phyloP scores from a whole-genome alignment of 2,113 vertebrate genomes.

The Okapia johnstoni region DNA sequence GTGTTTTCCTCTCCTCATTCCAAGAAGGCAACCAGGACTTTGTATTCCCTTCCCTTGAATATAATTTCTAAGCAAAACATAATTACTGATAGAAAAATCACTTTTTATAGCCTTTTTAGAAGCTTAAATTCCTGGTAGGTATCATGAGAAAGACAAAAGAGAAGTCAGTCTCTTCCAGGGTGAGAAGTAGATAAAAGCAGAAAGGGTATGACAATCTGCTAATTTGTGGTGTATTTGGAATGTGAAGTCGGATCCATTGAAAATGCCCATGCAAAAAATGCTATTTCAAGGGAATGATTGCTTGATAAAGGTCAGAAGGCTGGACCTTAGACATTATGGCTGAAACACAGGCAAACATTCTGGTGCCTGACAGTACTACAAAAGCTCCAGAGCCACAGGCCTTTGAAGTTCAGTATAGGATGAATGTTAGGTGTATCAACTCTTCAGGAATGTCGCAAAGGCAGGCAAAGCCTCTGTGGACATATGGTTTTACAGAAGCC shows the following conservation, averaged over 20 bases:
- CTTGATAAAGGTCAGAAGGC: not conserved
- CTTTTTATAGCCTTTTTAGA: not conserved
- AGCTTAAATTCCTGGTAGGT: not conserved
- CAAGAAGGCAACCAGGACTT: constrained; percentile 9
- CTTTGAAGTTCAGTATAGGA: not conserved
- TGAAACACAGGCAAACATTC: not conserved
- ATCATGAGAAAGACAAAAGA: not conserved
- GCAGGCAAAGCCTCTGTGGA: not conserved
- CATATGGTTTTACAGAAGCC: not conserved
- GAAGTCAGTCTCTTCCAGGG: not conserved
- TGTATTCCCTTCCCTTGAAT: not conserved
- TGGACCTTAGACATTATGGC: not conserved
- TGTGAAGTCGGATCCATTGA: not conserved
- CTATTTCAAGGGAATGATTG: not conserved
- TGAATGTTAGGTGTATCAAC: not conserved
- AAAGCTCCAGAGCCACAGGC: not conserved
- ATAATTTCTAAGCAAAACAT: constrained; percentile 33
- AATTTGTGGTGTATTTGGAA: not conserved
- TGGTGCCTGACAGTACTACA: not conserved
- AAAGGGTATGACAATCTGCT: not conserved
- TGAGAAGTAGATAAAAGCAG: not conserved
- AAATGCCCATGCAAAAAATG: not conserved
- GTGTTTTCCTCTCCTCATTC: constrained; percentile 7
- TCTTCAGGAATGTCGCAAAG: not conserved
- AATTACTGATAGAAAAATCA: constrained; percentile 26